A percentile compares a stretch with the other conserved stretches of the same genome.
phyloP scores from a whole-genome alignment of 2,797 vertebrate species.

The Poecilia picta region DNA sequence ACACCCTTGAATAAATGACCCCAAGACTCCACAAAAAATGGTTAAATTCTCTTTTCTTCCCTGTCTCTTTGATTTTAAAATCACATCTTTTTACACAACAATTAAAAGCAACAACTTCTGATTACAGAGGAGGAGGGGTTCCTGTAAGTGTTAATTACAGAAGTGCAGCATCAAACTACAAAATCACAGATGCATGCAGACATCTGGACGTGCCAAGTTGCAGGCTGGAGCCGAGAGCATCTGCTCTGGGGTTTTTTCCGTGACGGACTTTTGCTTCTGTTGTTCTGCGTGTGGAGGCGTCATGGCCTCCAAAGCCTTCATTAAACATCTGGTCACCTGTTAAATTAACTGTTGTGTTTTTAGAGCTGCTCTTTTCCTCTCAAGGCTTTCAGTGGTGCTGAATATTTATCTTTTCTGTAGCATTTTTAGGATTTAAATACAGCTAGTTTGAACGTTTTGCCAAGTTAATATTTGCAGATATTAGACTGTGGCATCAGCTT shows the following conservation, averaged over 20 bases:
- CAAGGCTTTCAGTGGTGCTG: background rate
- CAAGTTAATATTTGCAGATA: background rate
- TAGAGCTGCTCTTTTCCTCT: constrained; percentile 11
- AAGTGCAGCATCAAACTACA: background rate
- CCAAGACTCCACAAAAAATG: background rate
- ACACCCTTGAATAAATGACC: background rate
- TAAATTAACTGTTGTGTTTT: constrained; percentile 29
- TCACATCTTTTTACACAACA: constrained; percentile 31
- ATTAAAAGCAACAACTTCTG: constrained; percentile 23
- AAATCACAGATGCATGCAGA: constrained; percentile 30
- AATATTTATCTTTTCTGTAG: background rate
- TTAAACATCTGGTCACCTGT: constrained; percentile 46
- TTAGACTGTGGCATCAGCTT: background rate
- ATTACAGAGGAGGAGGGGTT: constrained; percentile 30
- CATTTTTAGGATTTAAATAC: background rate
- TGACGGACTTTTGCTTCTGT: constrained; percentile 23
- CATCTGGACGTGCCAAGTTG: constrained; percentile 29
- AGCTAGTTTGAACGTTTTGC: background rate
- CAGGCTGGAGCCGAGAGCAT: constrained; percentile 23
- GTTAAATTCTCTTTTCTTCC: background rate
- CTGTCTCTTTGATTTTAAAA: constrained; percentile 40
- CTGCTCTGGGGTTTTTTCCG: background rate
- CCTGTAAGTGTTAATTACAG: constrained; percentile 52
- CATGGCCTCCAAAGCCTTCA: constrained; percentile 30
- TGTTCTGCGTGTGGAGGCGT: constrained; percentile 37